A percentile compares a stretch with the other conserved stretches of the same genome.
phyloP scores from a whole-genome alignment of 2,888 invertebrate species.

The Drosophila paranaensis region DNA sequence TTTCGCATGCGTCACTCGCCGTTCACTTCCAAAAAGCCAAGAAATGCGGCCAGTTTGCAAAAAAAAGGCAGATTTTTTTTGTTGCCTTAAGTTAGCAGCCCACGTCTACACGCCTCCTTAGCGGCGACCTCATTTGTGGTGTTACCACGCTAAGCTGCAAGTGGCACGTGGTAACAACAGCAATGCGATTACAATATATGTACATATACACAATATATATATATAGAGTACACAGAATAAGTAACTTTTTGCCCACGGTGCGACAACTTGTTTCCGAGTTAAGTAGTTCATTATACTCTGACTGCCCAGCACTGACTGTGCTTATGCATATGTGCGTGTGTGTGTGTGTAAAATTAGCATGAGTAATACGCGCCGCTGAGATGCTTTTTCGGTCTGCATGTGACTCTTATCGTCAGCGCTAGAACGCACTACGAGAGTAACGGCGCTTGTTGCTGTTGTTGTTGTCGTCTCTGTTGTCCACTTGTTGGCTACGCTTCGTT shows the following conservation, averaged over 20 bases:
- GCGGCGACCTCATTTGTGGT: constrained; percentile 49
- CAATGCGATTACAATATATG: constrained; percentile 24
- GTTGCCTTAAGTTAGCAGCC: constrained; percentile 23
- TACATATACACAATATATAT: background rate
- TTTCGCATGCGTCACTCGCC: constrained; percentile 52
- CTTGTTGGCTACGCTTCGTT: constrained; percentile 58
- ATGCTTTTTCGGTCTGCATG: constrained; percentile 44
- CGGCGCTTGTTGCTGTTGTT: constrained; percentile 30
- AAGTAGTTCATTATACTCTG: constrained; percentile 75
- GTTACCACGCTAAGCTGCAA: constrained; percentile 63
- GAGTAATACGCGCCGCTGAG: constrained; percentile 57
- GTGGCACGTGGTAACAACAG: constrained; percentile 63
- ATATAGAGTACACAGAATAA: constrained; percentile 4
- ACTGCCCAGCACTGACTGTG: constrained; percentile 46
- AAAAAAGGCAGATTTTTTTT: constrained; percentile 2
- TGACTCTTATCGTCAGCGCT: constrained; percentile 36
- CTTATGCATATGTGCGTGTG: constrained; percentile 14
- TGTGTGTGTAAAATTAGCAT: constrained; percentile 59
- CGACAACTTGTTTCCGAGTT: constrained; percentile 66
- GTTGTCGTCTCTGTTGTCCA: constrained; percentile 37
- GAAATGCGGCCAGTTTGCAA: constrained; percentile 57
- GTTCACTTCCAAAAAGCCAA: constrained; percentile 38
- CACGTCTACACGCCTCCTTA: constrained; percentile 45
- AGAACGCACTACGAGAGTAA: constrained; percentile 45
- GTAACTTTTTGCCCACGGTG: constrained; percentile 47